Evolutionary conservation across 2,113 vertebrate species (phyloP), one percentile per base, ranked within the genome.

Genomic region (Gobius niger): DNA sequence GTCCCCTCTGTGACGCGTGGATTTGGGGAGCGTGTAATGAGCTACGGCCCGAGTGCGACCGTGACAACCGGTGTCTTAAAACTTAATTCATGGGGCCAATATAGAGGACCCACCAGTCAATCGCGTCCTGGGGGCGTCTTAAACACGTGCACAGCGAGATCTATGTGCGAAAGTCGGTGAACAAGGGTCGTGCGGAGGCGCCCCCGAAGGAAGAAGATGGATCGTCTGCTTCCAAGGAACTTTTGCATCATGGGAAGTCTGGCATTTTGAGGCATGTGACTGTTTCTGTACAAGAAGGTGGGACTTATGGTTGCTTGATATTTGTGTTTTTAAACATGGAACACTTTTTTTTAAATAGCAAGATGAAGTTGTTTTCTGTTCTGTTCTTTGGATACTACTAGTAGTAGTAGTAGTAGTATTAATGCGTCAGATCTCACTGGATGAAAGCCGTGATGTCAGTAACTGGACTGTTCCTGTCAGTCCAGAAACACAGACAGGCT

Each of bases 1-100:
- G 46, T 83, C 81, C 74, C 69, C 76, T 86, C 83, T 77, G 86
- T 89, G 81, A 81, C 59, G 75, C 69, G 63, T 46, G 78, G 85
- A 82, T 84, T 80, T 85, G 81, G 59, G 75, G 74, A 7, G 47
- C 24, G 60, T 63, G 71, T 72, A 65, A 78, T 53, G 66, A 72
- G 63, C 63, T 63, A 34, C 19, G 19, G n/a, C 19, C 18, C 70
- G 47, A 40, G 79, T 77, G 81, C 78, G 69, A 77, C 70, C 53
- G 65, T 80, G 74, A 84, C 83, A 85, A 69, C 63, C 46, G 40
- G 67, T 65, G 75, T 74, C 73, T 85, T 75, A 76, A 80, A 60
- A 85, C 63, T 76, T 41, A 78, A 87, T 85, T 79, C 76, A 85
- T 65, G 51, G 67, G 69, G 52, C 78, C 83, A 83, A 84, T 85